Conservation (phyloP, 2,888 invertebrate genomes). For the Xylocampa areola region DNA sequence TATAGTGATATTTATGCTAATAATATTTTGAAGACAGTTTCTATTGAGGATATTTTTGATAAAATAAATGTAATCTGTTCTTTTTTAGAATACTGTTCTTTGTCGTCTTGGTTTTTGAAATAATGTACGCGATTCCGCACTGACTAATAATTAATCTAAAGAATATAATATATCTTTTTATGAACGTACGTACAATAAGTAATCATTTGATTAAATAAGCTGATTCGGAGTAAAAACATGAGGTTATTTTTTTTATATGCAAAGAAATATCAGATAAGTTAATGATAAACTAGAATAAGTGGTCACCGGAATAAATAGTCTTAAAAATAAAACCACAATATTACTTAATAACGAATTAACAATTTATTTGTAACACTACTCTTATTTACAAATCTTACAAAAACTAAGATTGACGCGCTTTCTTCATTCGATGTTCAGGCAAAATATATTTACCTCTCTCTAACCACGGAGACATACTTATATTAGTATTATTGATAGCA, state of each 20-base stretch:
- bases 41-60: slow-evolving; percentile 4
- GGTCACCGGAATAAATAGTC: too few relatives aligned
- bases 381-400: too few relatives aligned
- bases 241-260: too few relatives aligned
- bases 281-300: too few relatives aligned
- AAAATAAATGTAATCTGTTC: slow-evolving; percentile 16
- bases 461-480: slow-evolving; percentile 70
- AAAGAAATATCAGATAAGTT: too few relatives aligned
- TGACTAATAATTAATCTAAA: too few relatives aligned
- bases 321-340: not conserved
- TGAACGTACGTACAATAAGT: too few relatives aligned
- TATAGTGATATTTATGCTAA: slow-evolving; percentile 54
- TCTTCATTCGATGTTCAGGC: slow-evolving; percentile 20
- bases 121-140: too few relatives aligned
- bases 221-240: too few relatives aligned
- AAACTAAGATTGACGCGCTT: not conserved
- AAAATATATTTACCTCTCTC: slow-evolving; percentile 65
- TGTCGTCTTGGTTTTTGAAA: too few relatives aligned
- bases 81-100: slow-evolving; percentile 7
- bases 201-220: too few relatives aligned
- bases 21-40: slow-evolving; percentile 36
- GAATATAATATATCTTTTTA: too few relatives aligned
- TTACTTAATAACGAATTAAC: not conserved
- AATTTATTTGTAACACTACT: not conserved
- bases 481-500: slow-evolving; percentile 68